These are phyloP conservation scores for Anguilla marmorata DNA, from an alignment of 2,797 vertebrate genomes.

Conservation along the genomic window DNA sequence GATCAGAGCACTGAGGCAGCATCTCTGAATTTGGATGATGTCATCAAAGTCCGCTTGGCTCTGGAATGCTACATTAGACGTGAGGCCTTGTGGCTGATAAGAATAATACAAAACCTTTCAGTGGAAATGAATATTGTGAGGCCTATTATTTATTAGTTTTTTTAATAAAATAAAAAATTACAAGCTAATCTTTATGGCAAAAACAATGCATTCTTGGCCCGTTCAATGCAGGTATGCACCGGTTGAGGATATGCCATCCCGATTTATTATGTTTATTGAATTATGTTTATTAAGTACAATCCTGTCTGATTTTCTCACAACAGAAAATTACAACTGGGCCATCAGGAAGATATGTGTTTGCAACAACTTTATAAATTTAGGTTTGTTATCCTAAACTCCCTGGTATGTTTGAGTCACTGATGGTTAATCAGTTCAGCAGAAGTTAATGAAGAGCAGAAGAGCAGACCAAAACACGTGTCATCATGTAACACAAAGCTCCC, in stretches of 20 bases:
- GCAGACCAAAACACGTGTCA: not conserved
- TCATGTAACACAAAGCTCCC: not conserved
- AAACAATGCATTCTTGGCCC: no score
- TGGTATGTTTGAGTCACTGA: not conserved
- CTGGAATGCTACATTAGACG: not conserved
- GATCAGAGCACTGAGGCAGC: not conserved
- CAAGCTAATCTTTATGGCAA: not conserved
- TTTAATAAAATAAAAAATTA: not conserved
- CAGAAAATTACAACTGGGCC: not conserved
- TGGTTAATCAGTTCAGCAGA: not conserved
- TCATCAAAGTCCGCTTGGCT: not conserved
- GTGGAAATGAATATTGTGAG: not conserved
- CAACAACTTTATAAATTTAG: not conserved
- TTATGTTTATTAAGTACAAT: not conserved
- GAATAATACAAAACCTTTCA: not conserved
- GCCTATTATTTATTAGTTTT: not conserved
- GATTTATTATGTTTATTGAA: not conserved
- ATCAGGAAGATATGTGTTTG: not conserved
- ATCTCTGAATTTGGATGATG: not conserved
- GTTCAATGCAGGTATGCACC: no score
- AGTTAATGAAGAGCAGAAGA: not conserved
- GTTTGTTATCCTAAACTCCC: not conserved
- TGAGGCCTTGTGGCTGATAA: not conserved
- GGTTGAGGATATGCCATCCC: not conserved
- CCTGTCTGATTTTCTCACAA: not conserved